Base-by-base conservation (phyloP, 2,113 vertebrate genomes). In the Neogobius melanostomus region DNA sequence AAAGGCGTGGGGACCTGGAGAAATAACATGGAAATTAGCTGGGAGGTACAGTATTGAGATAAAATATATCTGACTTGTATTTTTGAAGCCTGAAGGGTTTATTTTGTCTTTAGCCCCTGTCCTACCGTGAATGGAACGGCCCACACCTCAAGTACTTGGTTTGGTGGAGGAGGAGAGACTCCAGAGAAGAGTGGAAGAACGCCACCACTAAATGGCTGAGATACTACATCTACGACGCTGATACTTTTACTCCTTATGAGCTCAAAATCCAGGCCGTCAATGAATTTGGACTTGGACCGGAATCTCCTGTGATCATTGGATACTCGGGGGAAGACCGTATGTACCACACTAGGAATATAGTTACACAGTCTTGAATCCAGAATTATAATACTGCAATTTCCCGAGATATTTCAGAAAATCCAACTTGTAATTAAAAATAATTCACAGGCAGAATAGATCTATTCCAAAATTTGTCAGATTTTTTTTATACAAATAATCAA, bases 21-120 rank as follows among this genome's bases (percentile, higher is more conserved):
- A 82, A 98, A 97, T 86, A 98, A 98, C 90, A 98, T 99, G 96
- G 95, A 97, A 87, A 99, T 98, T 86, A 98, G 96, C 0, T 99
- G 98, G 98, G 97, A 94, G 65, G 97, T 98, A 88, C 12, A 44
- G 57, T 44, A n/a, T 43, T 51, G 15, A 14, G 6, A 44, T 8
- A 44, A 44, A 44, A 9, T 42, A 8, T 44, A 9, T 60, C 7
- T 9, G 3, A n/a, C n/a, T 59, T 45, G 1, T 15, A 16, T 10
- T n/a, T 6, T 61, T 46, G 17, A 47, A 64, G 4, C 21, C 6
- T 12, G 2, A 21, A 17, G 5, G 16, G 17, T 64, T 48, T 17
- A 64, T 64, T 7, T 48, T 48, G 51, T 14, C 73, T 72, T 76
- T 76, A 92, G 87, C 82, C 78, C 36, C 83, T 87, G 0, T 95